These are phyloP conservation scores for Philaenus spumarius DNA, from an alignment of 1,140 invertebrate genomes.

Conservation along the genomic window DNA sequence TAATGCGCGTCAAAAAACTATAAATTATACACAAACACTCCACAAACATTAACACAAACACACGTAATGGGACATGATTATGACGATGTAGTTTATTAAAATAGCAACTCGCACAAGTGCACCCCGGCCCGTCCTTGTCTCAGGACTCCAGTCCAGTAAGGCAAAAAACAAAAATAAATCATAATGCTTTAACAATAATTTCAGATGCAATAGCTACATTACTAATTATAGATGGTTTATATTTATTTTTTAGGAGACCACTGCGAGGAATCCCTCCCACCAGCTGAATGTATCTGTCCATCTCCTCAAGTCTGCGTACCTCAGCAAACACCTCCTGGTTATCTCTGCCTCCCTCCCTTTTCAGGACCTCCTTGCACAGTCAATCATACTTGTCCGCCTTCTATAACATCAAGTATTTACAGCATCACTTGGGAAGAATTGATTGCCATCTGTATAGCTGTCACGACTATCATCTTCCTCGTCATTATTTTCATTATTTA, in stretches of 20 bases:
- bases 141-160: too few species aligned
- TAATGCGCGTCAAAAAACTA: too few species aligned
- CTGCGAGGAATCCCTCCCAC: conserved; percentile 29
- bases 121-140: too few species aligned
- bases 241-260: conserved; percentile 24
- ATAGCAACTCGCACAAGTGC: too few species aligned
- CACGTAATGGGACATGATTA: too few species aligned
- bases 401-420: conserved; percentile 53
- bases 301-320: conserved; percentile 53
- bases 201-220: too few species aligned
- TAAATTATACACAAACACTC: too few species aligned
- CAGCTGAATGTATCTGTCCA: conserved; percentile 29
- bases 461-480: conserved; percentile 51
- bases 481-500: conserved; percentile 44
- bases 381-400: conserved; percentile 30
- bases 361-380: conserved; percentile 19
- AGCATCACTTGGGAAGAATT: conserved; percentile 57
- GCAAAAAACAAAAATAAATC: too few species aligned
- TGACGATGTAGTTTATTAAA: too few species aligned
- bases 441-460: conserved; percentile 51
- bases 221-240: too few species aligned
- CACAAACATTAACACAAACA: too few species aligned
- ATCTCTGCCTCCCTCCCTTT: conserved; percentile 21
- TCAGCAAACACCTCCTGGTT: conserved; percentile 62
- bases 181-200: too few species aligned